Evolutionary conservation across 1,140 invertebrate genomes (phyloP).

Genomic region (Drosophila sechellia): DNA sequence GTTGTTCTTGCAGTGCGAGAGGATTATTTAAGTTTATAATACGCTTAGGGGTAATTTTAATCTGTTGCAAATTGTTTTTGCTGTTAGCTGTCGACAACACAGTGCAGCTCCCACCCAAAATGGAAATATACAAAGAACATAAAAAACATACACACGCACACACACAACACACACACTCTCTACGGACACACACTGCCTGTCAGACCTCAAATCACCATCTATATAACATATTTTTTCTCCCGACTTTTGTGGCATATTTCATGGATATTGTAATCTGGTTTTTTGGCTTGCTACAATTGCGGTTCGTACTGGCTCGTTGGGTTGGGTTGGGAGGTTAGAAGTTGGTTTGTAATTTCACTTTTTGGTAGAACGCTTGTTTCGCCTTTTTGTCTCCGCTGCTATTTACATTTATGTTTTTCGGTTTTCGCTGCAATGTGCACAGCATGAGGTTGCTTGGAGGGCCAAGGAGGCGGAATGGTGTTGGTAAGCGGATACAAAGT

Average conservation of each 20-base stretch:
- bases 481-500: constrained; percentile 2
- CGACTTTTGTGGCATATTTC: constrained; percentile 76
- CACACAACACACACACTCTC: background rate
- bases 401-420: constrained; percentile 17
- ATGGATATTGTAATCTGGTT: constrained; percentile 69
- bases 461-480: background rate
- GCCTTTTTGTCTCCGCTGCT: constrained; percentile 10
- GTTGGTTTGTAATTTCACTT: constrained; percentile 57
- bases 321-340: background rate
- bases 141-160: background rate
- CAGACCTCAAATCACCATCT: constrained; percentile 59
- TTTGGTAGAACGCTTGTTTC: constrained; percentile 15
- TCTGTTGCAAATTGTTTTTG: constrained; percentile 84
- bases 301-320: background rate
- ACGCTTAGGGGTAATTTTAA: constrained; percentile 84
- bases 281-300: constrained; percentile 54
- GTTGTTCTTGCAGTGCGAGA: constrained; percentile 41
- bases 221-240: constrained; percentile 65
- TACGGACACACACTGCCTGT: constrained; percentile 19
- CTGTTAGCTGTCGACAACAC: constrained; percentile 40
- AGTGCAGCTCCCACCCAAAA: constrained; percentile 2
- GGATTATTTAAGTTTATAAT: constrained; percentile 84
- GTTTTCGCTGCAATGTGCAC: constrained; percentile 25
- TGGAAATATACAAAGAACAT: no score
- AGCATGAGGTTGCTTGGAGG: constrained; percentile 5